Evolutionary conservation across 2,888 invertebrate genomes (phyloP).

Genomic region (Rhyacophila evoluta): DNA sequence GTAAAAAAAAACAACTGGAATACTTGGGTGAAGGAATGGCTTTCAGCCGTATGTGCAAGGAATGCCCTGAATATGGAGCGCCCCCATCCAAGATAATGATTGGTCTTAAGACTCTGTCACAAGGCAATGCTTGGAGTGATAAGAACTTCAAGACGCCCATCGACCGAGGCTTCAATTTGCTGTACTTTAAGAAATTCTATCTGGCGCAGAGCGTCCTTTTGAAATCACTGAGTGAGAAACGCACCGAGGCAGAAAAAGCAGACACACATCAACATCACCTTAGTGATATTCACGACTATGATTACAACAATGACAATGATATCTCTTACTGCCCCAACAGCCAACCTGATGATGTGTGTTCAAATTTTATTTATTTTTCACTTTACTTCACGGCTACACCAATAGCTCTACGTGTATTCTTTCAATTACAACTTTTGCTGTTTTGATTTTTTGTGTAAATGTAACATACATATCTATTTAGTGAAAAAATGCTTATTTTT

Average conservation of each 20-base stretch:
- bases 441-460: no score
- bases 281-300: conserved; percentile 63
- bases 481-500: no score
- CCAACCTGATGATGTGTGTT: conserved; percentile 48
- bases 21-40: conserved; percentile 63
- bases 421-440: no score
- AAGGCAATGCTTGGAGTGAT: conserved; percentile 68
- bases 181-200: conserved; percentile 59
- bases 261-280: conserved; percentile 53
- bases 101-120: conserved; percentile 66
- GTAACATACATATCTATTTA: no score
- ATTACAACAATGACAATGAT: conserved; percentile 68
- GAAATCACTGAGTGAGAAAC: conserved; percentile 56
- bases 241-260: conserved; percentile 38
- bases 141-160: conserved; percentile 67
- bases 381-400: no score
- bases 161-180: conserved; percentile 57
- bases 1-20: conserved; percentile 65
- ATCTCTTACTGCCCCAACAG: conserved; percentile 65
- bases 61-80: conserved; percentile 62
- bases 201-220: conserved; percentile 62
- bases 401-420: no score
- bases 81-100: conserved; percentile 68
- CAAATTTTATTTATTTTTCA: background rate
- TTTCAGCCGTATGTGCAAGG: conserved; percentile 56